phyloP scores from a whole-genome alignment of 2,888 invertebrate species.

The Nomada flava region DNA sequence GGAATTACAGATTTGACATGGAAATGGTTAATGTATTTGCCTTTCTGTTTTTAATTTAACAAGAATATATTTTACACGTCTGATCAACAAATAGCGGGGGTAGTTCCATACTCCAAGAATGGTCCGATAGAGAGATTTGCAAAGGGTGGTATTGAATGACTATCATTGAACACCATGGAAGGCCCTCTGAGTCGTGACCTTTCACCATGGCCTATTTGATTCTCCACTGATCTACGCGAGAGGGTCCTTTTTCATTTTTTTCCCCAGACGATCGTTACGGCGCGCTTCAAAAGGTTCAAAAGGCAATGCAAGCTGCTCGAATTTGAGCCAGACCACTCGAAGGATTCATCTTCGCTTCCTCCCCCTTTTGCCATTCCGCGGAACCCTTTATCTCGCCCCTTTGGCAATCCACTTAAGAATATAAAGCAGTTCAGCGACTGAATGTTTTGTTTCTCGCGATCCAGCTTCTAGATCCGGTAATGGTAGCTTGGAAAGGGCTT shows the following conservation, averaged over 20 bases:
- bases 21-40: not conserved
- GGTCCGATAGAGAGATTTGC: constrained; percentile 47
- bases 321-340: constrained; percentile 63
- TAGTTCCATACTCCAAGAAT: constrained; percentile 9
- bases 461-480: constrained; percentile 23
- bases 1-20: too few species aligned
- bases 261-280: constrained; percentile 47
- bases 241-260: constrained; percentile 48
- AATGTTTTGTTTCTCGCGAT: constrained; percentile 40
- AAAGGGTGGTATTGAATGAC: constrained; percentile 44
- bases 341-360: constrained; percentile 58
- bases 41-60: too few species aligned
- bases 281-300: constrained; percentile 60
- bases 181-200: constrained; percentile 50
- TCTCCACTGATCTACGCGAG: constrained; percentile 56
- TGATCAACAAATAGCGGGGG: not conserved
- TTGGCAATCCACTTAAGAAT: constrained; percentile 60
- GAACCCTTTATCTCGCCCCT: constrained; percentile 38
- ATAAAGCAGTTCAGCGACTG: constrained; percentile 39
- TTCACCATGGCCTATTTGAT: constrained; percentile 57
- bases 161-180: constrained; percentile 37
- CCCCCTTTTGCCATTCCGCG: constrained; percentile 25
- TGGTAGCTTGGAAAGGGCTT: not conserved
- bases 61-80: constrained; percentile 12
- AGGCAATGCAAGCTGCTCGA: constrained; percentile 60